These are phyloP conservation scores for Poecilia picta DNA, from an alignment of 2,797 vertebrate genomes.

Conservation along the genomic window DNA sequence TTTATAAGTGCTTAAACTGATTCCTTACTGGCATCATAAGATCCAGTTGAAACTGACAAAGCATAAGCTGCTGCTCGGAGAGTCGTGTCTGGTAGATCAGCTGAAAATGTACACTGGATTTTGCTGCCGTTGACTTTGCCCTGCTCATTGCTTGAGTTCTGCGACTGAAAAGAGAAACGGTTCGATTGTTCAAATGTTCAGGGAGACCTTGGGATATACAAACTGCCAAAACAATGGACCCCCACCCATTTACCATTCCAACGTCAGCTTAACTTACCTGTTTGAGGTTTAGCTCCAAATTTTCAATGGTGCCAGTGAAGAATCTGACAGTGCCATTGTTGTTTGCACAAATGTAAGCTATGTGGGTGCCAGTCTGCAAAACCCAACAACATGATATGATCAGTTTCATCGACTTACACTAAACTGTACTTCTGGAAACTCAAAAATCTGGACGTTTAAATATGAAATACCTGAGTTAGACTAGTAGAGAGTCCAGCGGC, in stretches of 20 bases:
- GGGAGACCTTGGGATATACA: neutral
- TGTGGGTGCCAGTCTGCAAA: constrained; percentile 31
- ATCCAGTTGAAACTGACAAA: neutral
- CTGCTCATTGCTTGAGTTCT: neutral
- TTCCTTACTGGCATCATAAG: neutral
- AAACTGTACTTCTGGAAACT: neutral
- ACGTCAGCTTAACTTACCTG: constrained; percentile 23
- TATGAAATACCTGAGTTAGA: neutral
- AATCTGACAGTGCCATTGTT: neutral
- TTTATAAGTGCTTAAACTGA: neutral
- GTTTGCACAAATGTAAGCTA: constrained; percentile 57
- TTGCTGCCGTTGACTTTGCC: neutral
- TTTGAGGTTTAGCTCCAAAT: rapidly evolving
- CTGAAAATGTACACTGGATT: constrained; percentile 7
- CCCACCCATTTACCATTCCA: neutral
- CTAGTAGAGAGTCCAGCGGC: constrained; percentile 21
- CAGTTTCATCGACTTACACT: neutral
- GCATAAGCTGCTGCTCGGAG: neutral
- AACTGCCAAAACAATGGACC: too few relatives aligned
- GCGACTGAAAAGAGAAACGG: neutral
- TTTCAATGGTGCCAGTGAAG: neutral
- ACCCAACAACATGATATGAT: constrained; percentile 10
- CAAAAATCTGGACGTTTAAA: too few relatives aligned
- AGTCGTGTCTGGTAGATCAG: neutral
- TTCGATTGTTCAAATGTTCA: neutral